Evolutionary conservation across 2,797 vertebrate species (phyloP), one percentile per base, ranked within the genome.

Genomic region (Rhinoraja longicauda): DNA sequence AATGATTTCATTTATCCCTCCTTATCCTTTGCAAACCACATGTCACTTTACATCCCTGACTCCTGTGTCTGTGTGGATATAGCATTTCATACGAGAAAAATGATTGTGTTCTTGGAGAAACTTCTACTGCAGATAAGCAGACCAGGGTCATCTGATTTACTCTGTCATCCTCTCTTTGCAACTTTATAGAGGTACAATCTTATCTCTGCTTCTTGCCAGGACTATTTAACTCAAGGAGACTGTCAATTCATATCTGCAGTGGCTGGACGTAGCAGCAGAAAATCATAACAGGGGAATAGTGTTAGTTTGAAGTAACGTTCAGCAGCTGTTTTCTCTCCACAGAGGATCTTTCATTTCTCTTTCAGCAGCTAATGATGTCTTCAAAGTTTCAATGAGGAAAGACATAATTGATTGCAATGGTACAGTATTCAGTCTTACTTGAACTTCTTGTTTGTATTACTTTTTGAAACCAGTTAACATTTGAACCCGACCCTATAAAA

Each of bases 1-100:
- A 92, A 92, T 92, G 70, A 92, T 75, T 92, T 92, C 90, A 92
- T 92, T 92, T 92, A 92, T 90, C 39, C 90, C 70, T 92, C 70
- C 36, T 39, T 45, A 70, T 92, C 39, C 90, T 92, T 92, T 70
- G 12, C 90, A 92, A 92, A 67, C 62, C 84, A n/a, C 84, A 67
- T 88, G 59, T 67, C 84, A 88, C 17, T 88, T 75, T 75, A 67
- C 90, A 75, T 92, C 90, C 90, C 39, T 92, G 90, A 75, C 70
- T 53, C 64, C 53, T 73, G 70, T 29, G 67, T 53, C 26, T 26
- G 75, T 73, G 39, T 21, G 24, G 39, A 75, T 92, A 75, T 92
- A 75, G 39, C 36, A 53, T 92, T 75, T 92, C 39, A 73, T 75
- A 12, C 90, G 90, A 73, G 36, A 92, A 92, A 92, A 67, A 21